A percentile compares a stretch with the other conserved stretches of the same genome.
These are phyloP conservation scores for Strix aluco DNA, from an alignment of 2,113 vertebrate species.

Conservation along the genomic window DNA sequence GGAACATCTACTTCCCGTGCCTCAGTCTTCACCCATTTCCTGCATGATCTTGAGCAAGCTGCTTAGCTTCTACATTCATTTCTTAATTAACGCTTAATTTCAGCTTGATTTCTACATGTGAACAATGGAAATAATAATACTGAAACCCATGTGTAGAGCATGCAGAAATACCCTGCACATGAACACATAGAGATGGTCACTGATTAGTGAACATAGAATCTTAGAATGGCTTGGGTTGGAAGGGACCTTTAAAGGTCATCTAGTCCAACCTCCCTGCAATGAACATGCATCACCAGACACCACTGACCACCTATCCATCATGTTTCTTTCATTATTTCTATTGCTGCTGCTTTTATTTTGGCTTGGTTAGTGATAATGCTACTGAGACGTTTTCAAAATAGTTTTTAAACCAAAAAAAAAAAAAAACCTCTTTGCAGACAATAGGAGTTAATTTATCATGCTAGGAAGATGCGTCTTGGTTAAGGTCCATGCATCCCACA, in stretches of 20 bases:
- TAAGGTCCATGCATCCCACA: neutral
- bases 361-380: neutral
- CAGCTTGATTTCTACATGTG: neutral
- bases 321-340: neutral
- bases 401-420: neutral
- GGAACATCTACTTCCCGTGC: neutral
- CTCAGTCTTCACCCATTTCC: neutral
- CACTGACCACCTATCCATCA: fast-evolving
- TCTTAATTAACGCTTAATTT: neutral
- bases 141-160: fast-evolving
- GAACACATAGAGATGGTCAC: neutral
- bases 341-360: neutral
- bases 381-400: neutral
- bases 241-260: neutral
- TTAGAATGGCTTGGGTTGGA: neutral
- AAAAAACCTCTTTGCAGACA: neutral
- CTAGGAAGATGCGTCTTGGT: neutral
- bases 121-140: neutral
- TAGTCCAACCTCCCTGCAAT: neutral
- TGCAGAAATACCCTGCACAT: neutral
- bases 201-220: neutral
- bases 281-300: neutral
- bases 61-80: neutral
- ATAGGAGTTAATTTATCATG: neutral
- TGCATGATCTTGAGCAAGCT: neutral